A percentile compares a stretch with the other conserved stretches of the same genome.
phyloP scores from a whole-genome alignment of 2,797 vertebrate species.

The Thamnophis elegans region DNA sequence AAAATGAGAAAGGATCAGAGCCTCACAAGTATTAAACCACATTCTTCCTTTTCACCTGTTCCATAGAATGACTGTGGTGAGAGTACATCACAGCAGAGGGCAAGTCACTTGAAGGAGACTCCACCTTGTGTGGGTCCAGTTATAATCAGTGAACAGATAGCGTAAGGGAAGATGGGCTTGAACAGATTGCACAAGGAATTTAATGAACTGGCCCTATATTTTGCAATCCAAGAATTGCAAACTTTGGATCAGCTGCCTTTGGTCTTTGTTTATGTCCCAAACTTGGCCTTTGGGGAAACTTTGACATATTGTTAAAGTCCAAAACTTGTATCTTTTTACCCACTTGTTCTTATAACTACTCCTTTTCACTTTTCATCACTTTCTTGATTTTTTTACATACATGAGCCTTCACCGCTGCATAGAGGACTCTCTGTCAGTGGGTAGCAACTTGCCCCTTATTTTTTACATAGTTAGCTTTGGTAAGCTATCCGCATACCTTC shows the following conservation, averaged over 20 bases:
- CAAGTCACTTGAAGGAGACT: not conserved
- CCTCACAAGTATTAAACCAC: not conserved
- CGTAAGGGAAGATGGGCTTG: not conserved
- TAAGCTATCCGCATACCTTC: not conserved
- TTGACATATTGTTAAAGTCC: not conserved
- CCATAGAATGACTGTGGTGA: not conserved
- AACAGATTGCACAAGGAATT: not conserved
- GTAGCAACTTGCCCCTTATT: not conserved
- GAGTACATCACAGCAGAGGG: not conserved
- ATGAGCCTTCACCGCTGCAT: not conserved
- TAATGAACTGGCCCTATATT: not conserved
- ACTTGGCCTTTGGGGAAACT: not conserved
- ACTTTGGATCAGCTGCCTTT: not conserved
- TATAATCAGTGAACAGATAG: not conserved
- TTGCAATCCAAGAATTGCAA: not conserved
- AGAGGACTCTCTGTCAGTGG: not conserved
- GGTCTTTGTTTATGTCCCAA: not conserved
- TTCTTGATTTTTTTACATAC: not conserved
- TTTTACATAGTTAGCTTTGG: not conserved
- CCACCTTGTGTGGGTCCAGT: not conserved
- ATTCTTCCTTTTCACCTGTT: not conserved
- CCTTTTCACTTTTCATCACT: not conserved
- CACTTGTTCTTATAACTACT: not conserved
- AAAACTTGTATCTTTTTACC: not conserved
- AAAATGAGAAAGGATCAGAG: not conserved